Evolutionary conservation across 1,140 invertebrate species (phyloP).

Genomic region (Triops cancriformis): DNA sequence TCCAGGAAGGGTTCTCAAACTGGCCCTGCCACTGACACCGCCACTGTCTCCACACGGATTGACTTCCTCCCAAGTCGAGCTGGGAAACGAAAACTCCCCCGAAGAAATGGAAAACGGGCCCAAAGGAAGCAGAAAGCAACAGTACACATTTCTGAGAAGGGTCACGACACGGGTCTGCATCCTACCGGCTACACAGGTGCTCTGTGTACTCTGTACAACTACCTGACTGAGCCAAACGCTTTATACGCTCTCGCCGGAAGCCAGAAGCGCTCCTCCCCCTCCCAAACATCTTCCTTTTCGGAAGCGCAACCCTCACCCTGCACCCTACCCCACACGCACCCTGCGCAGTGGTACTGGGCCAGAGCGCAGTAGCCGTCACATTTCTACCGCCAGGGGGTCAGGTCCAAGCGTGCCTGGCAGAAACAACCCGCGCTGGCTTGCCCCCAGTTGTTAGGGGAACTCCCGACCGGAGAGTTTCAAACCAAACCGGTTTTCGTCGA

Average conservation of each 20-base stretch:
- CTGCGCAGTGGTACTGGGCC: too few species aligned
- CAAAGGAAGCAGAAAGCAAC: not conserved
- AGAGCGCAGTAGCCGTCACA: too few species aligned
- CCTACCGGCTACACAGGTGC: not conserved
- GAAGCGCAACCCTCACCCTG: too few species aligned
- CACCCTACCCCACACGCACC: too few species aligned
- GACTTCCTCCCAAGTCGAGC: too few species aligned
- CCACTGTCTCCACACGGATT: too few species aligned
- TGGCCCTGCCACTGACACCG: too few species aligned
- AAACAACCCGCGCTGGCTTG: not conserved
- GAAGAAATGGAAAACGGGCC: not conserved
- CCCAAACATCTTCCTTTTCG: too few species aligned
- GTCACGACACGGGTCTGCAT: not conserved
- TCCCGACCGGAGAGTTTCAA: not conserved
- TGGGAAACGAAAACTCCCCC: not conserved
- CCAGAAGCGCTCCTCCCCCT: not conserved
- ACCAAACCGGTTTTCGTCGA: not conserved
- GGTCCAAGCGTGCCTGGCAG: not conserved
- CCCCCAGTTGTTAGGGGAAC: not conserved
- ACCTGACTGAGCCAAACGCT: not conserved
- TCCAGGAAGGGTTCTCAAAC: too few species aligned
- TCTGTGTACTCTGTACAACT: conserved; percentile 9
- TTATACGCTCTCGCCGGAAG: not conserved
- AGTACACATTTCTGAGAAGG: not conserved
- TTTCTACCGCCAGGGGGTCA: not conserved